Conservation (phyloP, 2,888 invertebrate species). For the Agrypnus murinus region DNA sequence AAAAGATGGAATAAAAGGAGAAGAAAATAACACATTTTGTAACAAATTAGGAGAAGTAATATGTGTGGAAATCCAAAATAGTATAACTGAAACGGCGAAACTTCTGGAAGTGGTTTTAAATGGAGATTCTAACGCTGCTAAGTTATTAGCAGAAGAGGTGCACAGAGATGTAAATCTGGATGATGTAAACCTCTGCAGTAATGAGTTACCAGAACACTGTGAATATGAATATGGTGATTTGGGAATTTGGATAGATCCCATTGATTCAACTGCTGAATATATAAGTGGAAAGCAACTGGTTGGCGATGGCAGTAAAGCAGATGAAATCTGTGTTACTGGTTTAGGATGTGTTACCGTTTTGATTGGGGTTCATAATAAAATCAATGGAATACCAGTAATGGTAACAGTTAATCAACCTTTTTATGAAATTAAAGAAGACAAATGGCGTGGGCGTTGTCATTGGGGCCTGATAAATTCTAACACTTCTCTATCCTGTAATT, state of each 20-base stretch:
- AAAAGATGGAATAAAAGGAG: conserved; percentile 79
- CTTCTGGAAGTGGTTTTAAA: conserved; percentile 82
- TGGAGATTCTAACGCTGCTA: conserved; percentile 80
- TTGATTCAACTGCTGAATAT: conserved; percentile 96
- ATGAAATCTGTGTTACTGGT: conserved; percentile 79
- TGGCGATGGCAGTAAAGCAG: conserved; percentile 71
- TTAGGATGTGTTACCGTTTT: conserved; percentile 92
- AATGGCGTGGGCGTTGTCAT: conserved; percentile 76
- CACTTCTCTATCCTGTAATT: not conserved
- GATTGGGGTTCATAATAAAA: conserved; percentile 86
- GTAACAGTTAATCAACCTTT: conserved; percentile 95
- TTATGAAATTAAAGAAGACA: conserved; percentile 68
- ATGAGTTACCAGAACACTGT: conserved; percentile 63
- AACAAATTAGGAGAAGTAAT: conserved; percentile 82
- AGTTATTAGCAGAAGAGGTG: conserved; percentile 83
- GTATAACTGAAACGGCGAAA: conserved; percentile 77
- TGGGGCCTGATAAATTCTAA: conserved; percentile 76
- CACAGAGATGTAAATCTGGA: conserved; percentile 77
- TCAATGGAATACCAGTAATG: conserved; percentile 83
- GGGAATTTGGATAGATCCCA: conserved; percentile 97
- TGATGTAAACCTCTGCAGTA: conserved; percentile 71
- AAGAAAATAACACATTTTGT: conserved; percentile 85
- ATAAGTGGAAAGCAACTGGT: conserved; percentile 82
- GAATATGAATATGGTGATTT: conserved; percentile 71
- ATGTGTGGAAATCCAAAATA: conserved; percentile 78